These are phyloP conservation scores for Myotis yumanensis DNA, from an alignment of 2,113 vertebrate species.

Conservation along the genomic window DNA sequence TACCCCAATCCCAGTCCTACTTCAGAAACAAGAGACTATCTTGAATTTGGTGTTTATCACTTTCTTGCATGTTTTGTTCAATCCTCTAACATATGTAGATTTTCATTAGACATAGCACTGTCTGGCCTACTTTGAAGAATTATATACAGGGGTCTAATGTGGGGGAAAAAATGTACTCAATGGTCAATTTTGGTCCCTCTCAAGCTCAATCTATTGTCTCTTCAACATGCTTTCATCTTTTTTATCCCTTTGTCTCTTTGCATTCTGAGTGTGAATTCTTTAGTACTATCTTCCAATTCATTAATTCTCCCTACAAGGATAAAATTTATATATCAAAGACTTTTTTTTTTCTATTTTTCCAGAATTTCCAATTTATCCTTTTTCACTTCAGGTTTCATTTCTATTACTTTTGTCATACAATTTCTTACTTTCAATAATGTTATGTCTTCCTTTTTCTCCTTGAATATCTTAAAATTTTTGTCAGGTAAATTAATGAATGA, in stretches of 20 bases:
- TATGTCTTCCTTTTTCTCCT: conserved; percentile 5
- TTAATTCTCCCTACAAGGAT: background rate
- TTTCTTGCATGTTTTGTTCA: conserved; percentile 21
- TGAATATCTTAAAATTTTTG: background rate
- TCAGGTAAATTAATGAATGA: background rate
- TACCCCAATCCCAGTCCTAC: background rate
- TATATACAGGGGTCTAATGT: background rate
- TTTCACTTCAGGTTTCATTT: conserved; percentile 29
- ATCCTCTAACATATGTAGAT: background rate
- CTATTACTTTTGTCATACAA: background rate
- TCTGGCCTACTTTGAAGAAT: conserved; percentile 33
- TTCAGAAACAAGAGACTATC: background rate
- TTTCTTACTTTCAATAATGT: conserved; percentile 24
- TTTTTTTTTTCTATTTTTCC: background rate
- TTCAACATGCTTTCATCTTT: background rate
- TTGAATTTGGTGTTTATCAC: conserved; percentile 16
- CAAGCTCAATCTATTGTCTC: background rate
- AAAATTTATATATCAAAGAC: background rate
- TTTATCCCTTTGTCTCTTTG: background rate
- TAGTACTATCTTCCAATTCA: background rate
- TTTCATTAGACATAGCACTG: conserved; percentile 17
- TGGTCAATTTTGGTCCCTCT: background rate
- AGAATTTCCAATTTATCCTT: conserved; percentile 2
- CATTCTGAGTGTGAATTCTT: background rate
- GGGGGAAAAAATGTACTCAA: background rate